A percentile compares a stretch with the other conserved stretches of the same genome.
phyloP scores from a whole-genome alignment of 2,113 vertebrate species.

The Electrona antarctica region DNA sequence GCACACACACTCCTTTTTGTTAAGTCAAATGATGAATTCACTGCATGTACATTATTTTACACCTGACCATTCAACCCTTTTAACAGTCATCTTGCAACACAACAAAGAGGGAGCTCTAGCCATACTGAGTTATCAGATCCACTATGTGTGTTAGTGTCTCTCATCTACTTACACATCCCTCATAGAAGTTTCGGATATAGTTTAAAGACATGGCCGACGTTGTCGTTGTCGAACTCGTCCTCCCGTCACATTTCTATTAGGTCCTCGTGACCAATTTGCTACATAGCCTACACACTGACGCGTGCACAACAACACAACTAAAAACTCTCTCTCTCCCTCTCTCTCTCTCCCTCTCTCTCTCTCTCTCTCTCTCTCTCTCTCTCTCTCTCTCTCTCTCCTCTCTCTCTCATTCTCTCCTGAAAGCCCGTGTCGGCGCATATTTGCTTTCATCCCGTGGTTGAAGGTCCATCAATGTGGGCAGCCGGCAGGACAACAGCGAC shows the following conservation, averaged over 20 bases:
- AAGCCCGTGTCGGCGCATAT: conserved; percentile 80
- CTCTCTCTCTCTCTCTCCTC: background rate
- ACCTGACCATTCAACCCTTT: background rate
- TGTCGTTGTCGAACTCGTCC: conserved; percentile 8
- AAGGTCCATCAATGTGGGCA: conserved; percentile 77
- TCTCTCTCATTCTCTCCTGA: conserved; percentile 55
- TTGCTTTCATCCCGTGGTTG: conserved; percentile 68
- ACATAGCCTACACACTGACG: conserved; percentile 21
- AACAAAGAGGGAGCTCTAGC: background rate
- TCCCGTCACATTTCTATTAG: conserved; percentile 37
- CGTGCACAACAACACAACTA: conserved; percentile 38
- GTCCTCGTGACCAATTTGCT: conserved; percentile 67
- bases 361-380: conserved; percentile 2
- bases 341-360: conserved; percentile 1
- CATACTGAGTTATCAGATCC: background rate
- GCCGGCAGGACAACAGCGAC: conserved; percentile 71
- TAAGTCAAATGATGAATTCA: too few species aligned
- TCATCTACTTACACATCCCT: conserved; percentile 86
- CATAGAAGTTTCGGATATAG: conserved; percentile 89
- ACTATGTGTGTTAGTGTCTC: background rate
- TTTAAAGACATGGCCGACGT: conserved; percentile 83
- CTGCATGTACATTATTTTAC: too few species aligned
- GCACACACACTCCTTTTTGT: too few species aligned
- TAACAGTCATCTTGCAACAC: background rate
- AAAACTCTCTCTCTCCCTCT: conserved; percentile 24